A percentile compares a stretch with the other conserved stretches of the same genome.
These are phyloP conservation scores for Entosphenus tridentatus DNA, from an alignment of 2,113 vertebrate genomes.

Conservation along the genomic window DNA sequence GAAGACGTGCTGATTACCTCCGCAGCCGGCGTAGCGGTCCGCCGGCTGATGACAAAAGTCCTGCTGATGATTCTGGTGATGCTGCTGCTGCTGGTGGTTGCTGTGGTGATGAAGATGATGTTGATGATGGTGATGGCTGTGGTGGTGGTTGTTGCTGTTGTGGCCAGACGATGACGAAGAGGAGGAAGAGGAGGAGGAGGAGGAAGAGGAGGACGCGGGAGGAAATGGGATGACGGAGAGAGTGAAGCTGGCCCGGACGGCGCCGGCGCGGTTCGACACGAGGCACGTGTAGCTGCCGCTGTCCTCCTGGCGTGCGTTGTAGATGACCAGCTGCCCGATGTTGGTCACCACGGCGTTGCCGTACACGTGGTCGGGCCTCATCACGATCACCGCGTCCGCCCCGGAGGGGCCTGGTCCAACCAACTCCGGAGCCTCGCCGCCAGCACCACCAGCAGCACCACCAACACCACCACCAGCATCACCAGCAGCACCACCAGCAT, in stretches of 20 bases:
- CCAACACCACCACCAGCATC: too few relatives aligned
- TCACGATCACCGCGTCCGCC: slow-evolving; percentile 4
- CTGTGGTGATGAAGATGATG: not conserved
- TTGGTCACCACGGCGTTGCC: slow-evolving; percentile 4
- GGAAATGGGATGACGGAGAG: slow-evolving; percentile 1
- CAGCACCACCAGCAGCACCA: too few relatives aligned
- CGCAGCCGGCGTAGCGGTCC: not conserved
- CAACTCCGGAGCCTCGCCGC: too few relatives aligned
- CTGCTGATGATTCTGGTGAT: not conserved
- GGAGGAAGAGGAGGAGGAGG: not conserved
- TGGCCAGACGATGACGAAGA: too few relatives aligned
- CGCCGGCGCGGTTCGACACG: not conserved
- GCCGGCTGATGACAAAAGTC: not conserved
- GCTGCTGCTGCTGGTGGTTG: not conserved
- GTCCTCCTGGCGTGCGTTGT: not conserved
- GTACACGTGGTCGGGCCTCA: slow-evolving; percentile 3
- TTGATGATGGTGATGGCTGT: not conserved
- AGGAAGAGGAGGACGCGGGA: not conserved
- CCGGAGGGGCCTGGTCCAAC: not conserved
- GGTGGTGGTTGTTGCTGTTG: too few relatives aligned
- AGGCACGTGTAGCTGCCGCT: slow-evolving; percentile 1
- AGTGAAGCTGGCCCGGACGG: not conserved
- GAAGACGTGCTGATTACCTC: too few relatives aligned
- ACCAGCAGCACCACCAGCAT: too few relatives aligned
- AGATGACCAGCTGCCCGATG: slow-evolving; percentile 4